Evolutionary conservation across 2,888 invertebrate genomes (phyloP), one percentile per base, ranked within the genome.

Genomic region (Brachylomia viminalis): DNA sequence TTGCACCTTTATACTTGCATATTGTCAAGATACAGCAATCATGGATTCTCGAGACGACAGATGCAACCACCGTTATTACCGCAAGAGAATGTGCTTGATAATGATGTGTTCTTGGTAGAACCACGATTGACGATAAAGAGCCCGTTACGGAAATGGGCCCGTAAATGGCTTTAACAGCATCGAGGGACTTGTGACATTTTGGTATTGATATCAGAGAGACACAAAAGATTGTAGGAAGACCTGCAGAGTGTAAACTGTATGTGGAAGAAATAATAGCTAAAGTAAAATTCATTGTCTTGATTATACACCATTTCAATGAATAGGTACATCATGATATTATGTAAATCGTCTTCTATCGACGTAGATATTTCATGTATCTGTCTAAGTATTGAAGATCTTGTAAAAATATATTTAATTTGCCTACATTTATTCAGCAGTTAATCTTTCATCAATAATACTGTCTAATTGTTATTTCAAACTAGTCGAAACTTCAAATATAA

Each of bases 21-120:
- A 68, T 75, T 20, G 38, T 47, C 68, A 74, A 72, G 54, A 68
- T 33, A 72, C 56, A 67, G 69, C 52, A 74, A 81, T 75, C 72
- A 56, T 62, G 54, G 68, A 33, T 58, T 66, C 73, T 59, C 66
- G 80, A 58, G 74, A 81, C 68, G 84, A 72, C 84, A 68, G 67
- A 82, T 68, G 58, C 64, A 38, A 54, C 45, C 47, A 69, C 83
- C 85, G 83, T 83, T 83, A 83, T 84, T 74, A 78, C 82, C 78
- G 77, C 77, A 77, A 82, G 83, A 11, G 61, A 84, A 78, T 81
- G 71, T 78, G 68, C 72, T 66, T 45, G 81, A 58, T 84, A 81
- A 83, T 83, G 83, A 83, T 52, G 68, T 74, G 84, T 83, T 84
- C 83, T 75, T 59, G 85, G 83, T 84, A 83, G 27, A 58, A 66